phyloP scores from a whole-genome alignment of 2,113 vertebrate genomes.

The Zosterops hypoxanthus region DNA sequence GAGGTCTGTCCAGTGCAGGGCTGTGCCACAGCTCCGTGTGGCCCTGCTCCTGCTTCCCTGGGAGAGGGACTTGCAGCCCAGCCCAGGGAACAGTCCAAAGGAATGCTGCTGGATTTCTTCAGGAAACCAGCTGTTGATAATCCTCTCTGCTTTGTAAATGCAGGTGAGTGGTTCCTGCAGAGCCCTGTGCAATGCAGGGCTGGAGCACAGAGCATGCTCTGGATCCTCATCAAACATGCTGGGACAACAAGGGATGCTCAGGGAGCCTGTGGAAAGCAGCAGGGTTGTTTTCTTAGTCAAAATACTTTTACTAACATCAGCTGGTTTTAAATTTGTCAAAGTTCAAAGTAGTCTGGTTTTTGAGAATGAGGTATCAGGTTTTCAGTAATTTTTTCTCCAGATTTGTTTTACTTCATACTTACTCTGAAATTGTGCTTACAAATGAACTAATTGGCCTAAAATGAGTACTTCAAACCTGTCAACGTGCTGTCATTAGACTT shows the following conservation, averaged over 20 bases:
- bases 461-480: neutral
- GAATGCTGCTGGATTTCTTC: neutral
- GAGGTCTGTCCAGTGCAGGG: neutral
- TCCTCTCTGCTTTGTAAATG: neutral
- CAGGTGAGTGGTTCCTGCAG: neutral
- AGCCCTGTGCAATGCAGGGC: neutral
- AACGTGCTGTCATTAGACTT: neutral
- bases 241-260: neutral
- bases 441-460: neutral
- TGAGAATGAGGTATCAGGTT: neutral
- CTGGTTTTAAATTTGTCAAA: neutral
- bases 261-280: neutral
- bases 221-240: accelerated
- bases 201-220: neutral
- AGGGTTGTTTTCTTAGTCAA: neutral
- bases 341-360: neutral
- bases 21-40: neutral
- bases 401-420: neutral
- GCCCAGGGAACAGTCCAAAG: neutral
- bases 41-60: neutral
- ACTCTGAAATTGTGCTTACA: neutral
- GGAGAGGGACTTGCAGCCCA: neutral
- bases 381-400: neutral
- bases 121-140: neutral
- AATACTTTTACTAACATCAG: neutral